phyloP scores from a whole-genome alignment of 2,797 vertebrate species.

The Amphiprion clarkii region DNA sequence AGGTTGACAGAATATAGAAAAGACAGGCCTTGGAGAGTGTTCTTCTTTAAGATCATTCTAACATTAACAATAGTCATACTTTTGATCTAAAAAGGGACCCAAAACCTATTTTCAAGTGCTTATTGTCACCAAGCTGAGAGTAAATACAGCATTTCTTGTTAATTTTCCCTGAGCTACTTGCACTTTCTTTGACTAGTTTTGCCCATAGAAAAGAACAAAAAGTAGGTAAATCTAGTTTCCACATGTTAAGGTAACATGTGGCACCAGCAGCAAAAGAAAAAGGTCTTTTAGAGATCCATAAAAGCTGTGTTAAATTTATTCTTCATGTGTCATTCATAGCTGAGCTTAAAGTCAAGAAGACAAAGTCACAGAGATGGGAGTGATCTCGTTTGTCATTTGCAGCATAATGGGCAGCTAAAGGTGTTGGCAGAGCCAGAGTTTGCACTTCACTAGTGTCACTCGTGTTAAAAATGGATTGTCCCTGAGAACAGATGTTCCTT shows the following conservation, averaged over 20 bases:
- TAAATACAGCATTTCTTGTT: no score
- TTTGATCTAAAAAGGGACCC: no score
- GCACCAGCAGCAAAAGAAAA: slow-evolving; percentile 22
- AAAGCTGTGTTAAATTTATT: slow-evolving; percentile 21
- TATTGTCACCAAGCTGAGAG: no score
- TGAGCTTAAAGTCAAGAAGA: slow-evolving; percentile 32
- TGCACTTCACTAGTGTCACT: slow-evolving; percentile 24
- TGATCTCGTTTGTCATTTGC: neutral
- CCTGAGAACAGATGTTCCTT: slow-evolving; percentile 39
- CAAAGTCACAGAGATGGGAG: neutral
- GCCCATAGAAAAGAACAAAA: slow-evolving; percentile 13
- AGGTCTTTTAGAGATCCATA: slow-evolving; percentile 8
- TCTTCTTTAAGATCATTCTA: no score
- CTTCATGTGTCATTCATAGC: slow-evolving; percentile 25
- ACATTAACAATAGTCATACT: no score
- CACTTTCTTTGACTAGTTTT: neutral
- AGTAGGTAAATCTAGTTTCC: neutral
- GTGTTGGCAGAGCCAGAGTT: slow-evolving; percentile 36
- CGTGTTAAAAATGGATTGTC: slow-evolving; percentile 37
- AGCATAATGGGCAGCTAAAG: slow-evolving; percentile 27
- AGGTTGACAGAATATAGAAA: no score
- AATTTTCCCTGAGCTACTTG: no score
- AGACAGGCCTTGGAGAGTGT: no score
- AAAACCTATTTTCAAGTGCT: no score
- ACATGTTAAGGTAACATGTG: neutral